Conservation (phyloP, 2,888 invertebrate genomes). For the Phengaris arion region DNA sequence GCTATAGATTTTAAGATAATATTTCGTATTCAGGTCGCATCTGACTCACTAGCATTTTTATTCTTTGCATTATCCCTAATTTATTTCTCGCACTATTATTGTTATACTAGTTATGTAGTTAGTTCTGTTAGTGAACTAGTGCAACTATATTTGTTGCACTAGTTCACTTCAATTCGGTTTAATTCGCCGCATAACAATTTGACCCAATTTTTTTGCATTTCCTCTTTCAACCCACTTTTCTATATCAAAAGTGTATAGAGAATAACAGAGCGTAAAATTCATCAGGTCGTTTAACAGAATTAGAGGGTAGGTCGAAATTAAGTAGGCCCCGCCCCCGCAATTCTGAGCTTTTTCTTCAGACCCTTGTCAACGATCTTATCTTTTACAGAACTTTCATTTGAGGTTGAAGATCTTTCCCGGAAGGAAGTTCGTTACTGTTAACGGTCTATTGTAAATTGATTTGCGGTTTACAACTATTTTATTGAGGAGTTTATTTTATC, state of each 20-base stretch:
- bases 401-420: constrained; percentile 43
- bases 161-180: constrained; percentile 13
- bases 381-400: constrained; percentile 56
- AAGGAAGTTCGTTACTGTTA: constrained; percentile 22
- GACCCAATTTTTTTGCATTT: constrained; percentile 25
- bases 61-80: background rate
- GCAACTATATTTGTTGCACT: no score
- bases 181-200: constrained; percentile 18
- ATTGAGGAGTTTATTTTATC: constrained; percentile 8
- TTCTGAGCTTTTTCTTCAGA: constrained; percentile 58
- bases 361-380: constrained; percentile 58
- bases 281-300: constrained; percentile 51
- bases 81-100: no score
- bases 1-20: background rate
- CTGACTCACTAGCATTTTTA: background rate
- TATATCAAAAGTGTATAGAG: constrained; percentile 44
- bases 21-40: background rate
- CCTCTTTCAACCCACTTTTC: constrained; percentile 33
- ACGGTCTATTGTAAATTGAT: constrained; percentile 14
- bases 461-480: background rate
- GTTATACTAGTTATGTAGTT: no score
- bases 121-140: no score
- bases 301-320: constrained; percentile 60
- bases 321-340: constrained; percentile 63
- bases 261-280: constrained; percentile 48